Percentiles rank a stretch among this genome's conserved stretches.
phyloP scores from a whole-genome alignment of 2,797 vertebrate genomes.

The Etheostoma nigrum region DNA sequence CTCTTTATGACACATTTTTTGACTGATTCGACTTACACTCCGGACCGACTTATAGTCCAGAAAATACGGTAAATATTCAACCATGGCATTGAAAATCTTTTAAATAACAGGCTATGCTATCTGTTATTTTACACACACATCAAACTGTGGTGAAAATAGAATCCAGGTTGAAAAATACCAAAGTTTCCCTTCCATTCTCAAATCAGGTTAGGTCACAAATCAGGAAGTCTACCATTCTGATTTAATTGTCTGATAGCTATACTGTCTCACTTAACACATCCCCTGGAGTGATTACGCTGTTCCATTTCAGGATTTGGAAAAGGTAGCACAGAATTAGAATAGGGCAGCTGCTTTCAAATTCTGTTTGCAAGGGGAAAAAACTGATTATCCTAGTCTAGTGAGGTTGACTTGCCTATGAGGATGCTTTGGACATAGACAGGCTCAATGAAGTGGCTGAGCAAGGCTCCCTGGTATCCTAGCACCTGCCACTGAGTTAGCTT shows the following conservation, averaged over 20 bases:
- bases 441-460: constrained; percentile 95
- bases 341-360: background rate
- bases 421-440: constrained; percentile 92
- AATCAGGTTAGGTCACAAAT: background rate
- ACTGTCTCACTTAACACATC: background rate
- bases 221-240: too few species aligned
- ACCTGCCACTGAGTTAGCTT: constrained; percentile 96
- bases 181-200: background rate
- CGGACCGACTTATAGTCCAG: too few species aligned
- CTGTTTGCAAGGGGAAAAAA: background rate
- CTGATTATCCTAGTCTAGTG: background rate
- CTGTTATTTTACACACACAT: too few species aligned
- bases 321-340: background rate
- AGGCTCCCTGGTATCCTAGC: constrained; percentile 93
- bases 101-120: too few species aligned
- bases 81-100: too few species aligned
- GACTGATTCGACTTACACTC: too few species aligned
- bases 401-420: constrained; percentile 87
- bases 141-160: too few species aligned
- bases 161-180: too few species aligned
- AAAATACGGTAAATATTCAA: too few species aligned
- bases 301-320: background rate
- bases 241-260: too few species aligned
- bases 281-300: background rate
- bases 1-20: too few species aligned